Percentiles rank a stretch among this genome's conserved stretches.
Evolutionary conservation across 2,888 invertebrate genomes (phyloP).

Genomic region (Perdita meconis): DNA sequence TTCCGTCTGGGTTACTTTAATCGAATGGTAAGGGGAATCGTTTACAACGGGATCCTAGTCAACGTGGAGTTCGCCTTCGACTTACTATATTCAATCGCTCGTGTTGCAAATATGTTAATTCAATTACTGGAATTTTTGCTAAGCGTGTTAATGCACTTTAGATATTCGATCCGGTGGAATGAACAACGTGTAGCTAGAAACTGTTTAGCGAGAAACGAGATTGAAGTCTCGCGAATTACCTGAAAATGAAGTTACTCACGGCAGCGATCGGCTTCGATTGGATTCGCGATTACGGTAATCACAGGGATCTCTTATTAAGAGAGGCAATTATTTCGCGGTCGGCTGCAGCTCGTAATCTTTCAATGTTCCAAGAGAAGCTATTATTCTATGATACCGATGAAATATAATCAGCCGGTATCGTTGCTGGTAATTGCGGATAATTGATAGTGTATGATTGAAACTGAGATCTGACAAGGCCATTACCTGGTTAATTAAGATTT

Average conservation of each 20-base stretch:
- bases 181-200: background rate
- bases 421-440: constrained; percentile 53
- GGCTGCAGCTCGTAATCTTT: constrained; percentile 34
- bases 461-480: too few species aligned
- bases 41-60: background rate
- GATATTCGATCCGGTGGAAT: background rate
- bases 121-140: too few species aligned
- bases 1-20: constrained; percentile 6
- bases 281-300: constrained; percentile 25
- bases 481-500: too few species aligned
- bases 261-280: constrained; percentile 15
- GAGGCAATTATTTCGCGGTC: constrained; percentile 31
- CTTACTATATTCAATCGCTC: too few species aligned
- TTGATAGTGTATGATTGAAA: constrained; percentile 42
- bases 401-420: constrained; percentile 21
- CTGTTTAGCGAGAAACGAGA: background rate
- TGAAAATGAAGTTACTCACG: constrained; percentile 17
- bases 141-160: too few species aligned
- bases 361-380: constrained; percentile 18
- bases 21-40: background rate
- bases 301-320: constrained; percentile 25
- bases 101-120: too few species aligned
- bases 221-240: background rate
- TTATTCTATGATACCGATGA: constrained; percentile 23
- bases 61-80: too few species aligned